Evolutionary conservation across 2,797 vertebrate species (phyloP), one percentile per base, ranked within the genome.

Genomic region (Sebastes reedi): DNA sequence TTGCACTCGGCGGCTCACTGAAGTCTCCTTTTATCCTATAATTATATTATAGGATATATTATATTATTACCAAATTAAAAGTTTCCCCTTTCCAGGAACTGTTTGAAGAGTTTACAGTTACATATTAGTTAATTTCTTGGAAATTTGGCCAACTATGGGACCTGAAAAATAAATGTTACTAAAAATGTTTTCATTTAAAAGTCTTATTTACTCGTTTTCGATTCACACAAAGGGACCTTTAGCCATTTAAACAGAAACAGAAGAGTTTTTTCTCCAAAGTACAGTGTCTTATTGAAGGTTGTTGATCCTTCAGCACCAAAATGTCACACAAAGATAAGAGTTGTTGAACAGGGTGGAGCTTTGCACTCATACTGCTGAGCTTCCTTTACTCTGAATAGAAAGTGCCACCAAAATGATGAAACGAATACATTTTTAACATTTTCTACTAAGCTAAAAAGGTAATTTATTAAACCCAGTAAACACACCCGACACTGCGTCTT

Each of bases 81-180:
- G 5, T 50, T 27, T 32, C 0, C 4, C 18, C 16, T 56, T 50
- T 70, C 25, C 32, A 36, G 46, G 6, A 67, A 13, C 14, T 16
- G 8, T 9, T 2, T 1, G 1, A 16, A 59, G 22, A 67, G 30
- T 39, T 52, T 34, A 62, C 42, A 67, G 8, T 34, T 22, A 6
- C 8, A 36, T 13, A 54, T 75, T 3, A 18, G 30, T 20, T 68
- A 1, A 1, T 80, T 22, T 50, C 12, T n/a, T 65, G 7, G 27
- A 27, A 18, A n/a, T 25, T 4, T 3, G 2, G 72, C 11, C 10
- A 73, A 56, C 22, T 36, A 1, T 67, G 71, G 67, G 70, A 67
- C 71, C 71, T 82, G 66, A 75, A 34, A 58, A 84, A 67, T 20
- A 18, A 72, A 46, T 39, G 9, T 79, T 18, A 34, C 55, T 80